These are phyloP conservation scores for Dendrolimus pini DNA, from an alignment of 2,888 invertebrate genomes.

Conservation along the genomic window DNA sequence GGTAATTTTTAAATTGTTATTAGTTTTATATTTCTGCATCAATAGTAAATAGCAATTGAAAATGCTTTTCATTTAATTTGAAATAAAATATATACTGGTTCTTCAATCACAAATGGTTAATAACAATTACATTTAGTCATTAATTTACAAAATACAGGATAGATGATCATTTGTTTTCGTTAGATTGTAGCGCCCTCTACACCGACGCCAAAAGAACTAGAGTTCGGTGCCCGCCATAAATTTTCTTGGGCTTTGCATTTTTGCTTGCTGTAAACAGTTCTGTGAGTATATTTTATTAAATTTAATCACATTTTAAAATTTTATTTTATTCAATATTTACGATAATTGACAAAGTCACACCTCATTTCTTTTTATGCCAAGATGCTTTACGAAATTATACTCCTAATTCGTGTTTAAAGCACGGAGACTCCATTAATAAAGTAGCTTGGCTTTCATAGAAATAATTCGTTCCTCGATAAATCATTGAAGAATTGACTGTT, in stretches of 20 bases:
- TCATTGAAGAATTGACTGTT: no score
- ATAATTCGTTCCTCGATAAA: no score
- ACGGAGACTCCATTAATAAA: not conserved
- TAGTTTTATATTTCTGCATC: no score
- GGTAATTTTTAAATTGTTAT: no score
- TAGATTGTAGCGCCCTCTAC: conserved; percentile 57
- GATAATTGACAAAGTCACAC: no score
- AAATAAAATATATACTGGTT: no score
- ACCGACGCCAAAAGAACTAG: conserved; percentile 59
- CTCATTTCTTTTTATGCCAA: no score
- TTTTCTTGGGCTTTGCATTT: conserved; percentile 48
- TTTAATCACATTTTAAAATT: conserved; percentile 6
- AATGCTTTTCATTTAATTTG: no score
- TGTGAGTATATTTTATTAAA: conserved; percentile 47
- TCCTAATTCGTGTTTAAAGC: conserved; percentile 7
- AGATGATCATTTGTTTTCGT: conserved; percentile 8
- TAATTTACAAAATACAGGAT: no score
- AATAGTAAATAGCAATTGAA: no score
- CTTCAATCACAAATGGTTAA: no score
- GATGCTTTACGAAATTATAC: conserved; percentile 1
- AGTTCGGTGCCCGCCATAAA: conserved; percentile 60
- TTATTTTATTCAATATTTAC: conserved; percentile 4
- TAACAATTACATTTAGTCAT: no score
- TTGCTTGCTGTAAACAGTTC: conserved; percentile 64
- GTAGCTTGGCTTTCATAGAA: not conserved